phyloP scores from a whole-genome alignment of 2,797 vertebrate species.

The Pteropus rufus region DNA sequence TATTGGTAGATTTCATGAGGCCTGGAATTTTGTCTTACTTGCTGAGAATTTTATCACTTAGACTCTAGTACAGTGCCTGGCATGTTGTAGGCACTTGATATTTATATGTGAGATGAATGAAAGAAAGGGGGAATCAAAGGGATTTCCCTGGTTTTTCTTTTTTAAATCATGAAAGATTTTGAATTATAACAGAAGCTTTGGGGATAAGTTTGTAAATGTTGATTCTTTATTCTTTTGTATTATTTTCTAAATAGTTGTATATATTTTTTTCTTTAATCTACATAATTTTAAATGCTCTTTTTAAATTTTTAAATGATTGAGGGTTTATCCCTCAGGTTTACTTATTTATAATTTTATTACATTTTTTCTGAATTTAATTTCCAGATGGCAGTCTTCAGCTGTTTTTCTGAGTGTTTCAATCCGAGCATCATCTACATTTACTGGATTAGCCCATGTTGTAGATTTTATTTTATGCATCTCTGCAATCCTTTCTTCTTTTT shows the following conservation, averaged over 20 bases:
- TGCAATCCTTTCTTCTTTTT: conserved; percentile 75
- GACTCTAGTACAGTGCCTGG: not conserved
- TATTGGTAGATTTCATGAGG: not conserved
- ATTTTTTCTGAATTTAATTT: not conserved
- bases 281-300: not conserved
- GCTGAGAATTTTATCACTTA: not conserved
- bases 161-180: not conserved
- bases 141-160: not conserved
- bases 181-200: not conserved
- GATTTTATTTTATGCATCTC: conserved; percentile 73
- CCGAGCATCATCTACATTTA: conserved; percentile 73
- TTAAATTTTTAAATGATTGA: not conserved
- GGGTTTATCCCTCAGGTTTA: not conserved
- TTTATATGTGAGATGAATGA: not conserved
- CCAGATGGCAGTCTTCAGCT: conserved; percentile 78
- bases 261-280: not conserved
- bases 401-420: conserved; percentile 82
- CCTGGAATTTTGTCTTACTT: not conserved
- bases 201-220: not conserved
- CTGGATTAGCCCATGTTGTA: conserved; percentile 29
- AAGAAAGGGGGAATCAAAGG: not conserved
- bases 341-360: not conserved
- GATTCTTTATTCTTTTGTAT: not conserved
- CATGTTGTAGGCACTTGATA: not conserved
- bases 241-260: not conserved